Percentiles rank a stretch among this genome's conserved stretches.
Evolutionary conservation across 2,888 invertebrate genomes (phyloP).

Genomic region (Caenorhabditis drosophilae): DNA sequence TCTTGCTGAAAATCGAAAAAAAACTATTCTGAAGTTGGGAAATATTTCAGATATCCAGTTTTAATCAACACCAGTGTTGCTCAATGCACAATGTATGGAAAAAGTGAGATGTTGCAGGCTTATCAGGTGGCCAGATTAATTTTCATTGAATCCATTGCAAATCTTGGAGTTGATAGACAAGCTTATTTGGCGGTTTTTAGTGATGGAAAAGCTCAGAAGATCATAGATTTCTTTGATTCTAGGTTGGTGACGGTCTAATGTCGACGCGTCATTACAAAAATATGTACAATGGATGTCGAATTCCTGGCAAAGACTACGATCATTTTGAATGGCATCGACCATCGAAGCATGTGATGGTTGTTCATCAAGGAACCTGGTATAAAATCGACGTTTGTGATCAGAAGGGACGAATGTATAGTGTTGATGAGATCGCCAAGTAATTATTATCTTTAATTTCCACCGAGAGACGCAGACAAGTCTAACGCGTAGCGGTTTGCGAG

Average conservation of each 20-base stretch:
- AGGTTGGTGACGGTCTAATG: slow-evolving; percentile 61
- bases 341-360: slow-evolving; percentile 50
- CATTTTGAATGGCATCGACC: slow-evolving; percentile 47
- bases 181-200: slow-evolving; percentile 48
- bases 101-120: slow-evolving; percentile 47
- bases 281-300: slow-evolving; percentile 54
- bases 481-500: not conserved
- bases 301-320: slow-evolving; percentile 55
- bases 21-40: no score
- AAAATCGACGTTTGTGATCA: slow-evolving; percentile 53
- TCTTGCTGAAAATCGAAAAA: no score
- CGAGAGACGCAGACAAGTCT: no score
- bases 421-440: slow-evolving; percentile 51
- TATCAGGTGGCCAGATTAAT: slow-evolving; percentile 58
- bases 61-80: slow-evolving; percentile 62
- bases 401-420: slow-evolving; percentile 35
- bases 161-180: slow-evolving; percentile 59
- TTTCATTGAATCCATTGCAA: slow-evolving; percentile 54
- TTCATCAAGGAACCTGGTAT: slow-evolving; percentile 55
- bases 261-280: slow-evolving; percentile 62
- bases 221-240: slow-evolving; percentile 5
- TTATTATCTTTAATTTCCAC: not conserved
- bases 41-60: no score
- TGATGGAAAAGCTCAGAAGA: not conserved
- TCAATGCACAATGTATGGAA: slow-evolving; percentile 50